These are phyloP conservation scores for Strigamia crassipes DNA, from an alignment of 2,888 invertebrate species.

Conservation along the genomic window DNA sequence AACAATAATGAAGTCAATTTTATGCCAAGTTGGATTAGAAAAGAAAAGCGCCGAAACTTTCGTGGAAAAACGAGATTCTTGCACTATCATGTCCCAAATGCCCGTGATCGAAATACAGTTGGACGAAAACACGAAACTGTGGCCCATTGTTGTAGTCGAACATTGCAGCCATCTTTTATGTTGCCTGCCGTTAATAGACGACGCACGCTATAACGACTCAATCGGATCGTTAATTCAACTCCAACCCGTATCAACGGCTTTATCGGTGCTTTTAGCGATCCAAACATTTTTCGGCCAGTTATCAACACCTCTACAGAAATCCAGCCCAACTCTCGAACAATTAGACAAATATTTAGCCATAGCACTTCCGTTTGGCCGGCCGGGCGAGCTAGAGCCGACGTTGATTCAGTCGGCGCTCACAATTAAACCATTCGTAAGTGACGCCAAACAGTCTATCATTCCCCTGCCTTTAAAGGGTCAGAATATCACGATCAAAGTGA, in stretches of 20 bases:
- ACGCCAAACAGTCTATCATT: not conserved
- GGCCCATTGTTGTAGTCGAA: constrained; percentile 41
- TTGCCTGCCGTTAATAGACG: not conserved
- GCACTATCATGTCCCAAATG: not conserved
- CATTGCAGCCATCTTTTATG: constrained; percentile 8
- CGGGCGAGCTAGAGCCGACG: not conserved
- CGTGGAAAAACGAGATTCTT: constrained; percentile 1
- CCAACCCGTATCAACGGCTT: not conserved
- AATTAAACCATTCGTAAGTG: not conserved
- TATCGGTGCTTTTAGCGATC: not conserved
- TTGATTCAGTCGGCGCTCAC: not conserved
- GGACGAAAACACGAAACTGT: constrained; percentile 5
- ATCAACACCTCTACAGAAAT: not conserved
- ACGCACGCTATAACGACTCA: not conserved
- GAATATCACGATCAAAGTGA: not conserved
- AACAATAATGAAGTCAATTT: not conserved
- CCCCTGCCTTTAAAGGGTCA: not conserved
- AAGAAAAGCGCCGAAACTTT: not conserved
- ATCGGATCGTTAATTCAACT: not conserved
- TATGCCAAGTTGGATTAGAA: not conserved
- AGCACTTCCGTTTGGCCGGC: not conserved
- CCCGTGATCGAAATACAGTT: not conserved
- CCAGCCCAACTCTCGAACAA: not conserved
- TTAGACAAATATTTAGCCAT: not conserved
- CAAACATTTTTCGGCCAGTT: not conserved